Evolutionary conservation across 2,888 invertebrate genomes (phyloP).

Genomic region (Ceraclea dissimilis): DNA sequence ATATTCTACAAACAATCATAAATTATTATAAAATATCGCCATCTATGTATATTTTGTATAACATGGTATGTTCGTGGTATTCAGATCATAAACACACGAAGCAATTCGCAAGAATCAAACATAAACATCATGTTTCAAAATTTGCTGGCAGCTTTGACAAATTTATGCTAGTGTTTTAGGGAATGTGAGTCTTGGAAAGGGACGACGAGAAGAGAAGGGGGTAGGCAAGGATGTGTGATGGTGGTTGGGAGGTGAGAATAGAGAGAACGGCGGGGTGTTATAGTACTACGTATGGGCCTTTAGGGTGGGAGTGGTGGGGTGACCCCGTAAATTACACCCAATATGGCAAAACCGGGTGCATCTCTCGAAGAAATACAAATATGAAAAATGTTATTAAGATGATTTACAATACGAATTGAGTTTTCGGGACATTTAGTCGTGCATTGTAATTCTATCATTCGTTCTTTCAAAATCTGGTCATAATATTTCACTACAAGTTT

Average conservation of each 20-base stretch:
- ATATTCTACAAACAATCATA: too few relatives aligned
- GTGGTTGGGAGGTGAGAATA: neutral
- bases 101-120: conserved; percentile 24
- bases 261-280: neutral
- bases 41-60: too few relatives aligned
- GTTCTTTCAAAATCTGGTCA: too few relatives aligned
- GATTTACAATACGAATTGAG: neutral
- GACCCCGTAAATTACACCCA: conserved; percentile 4
- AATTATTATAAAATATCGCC: too few relatives aligned
- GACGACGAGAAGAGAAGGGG: conserved; percentile 1
- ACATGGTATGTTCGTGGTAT: too few relatives aligned
- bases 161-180: conserved; percentile 26
- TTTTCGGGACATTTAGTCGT: too few relatives aligned
- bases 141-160: conserved; percentile 26
- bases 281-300: neutral
- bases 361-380: conserved; percentile 2
- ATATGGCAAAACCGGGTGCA: conserved; percentile 4
- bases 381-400: neutral
- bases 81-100: conserved; percentile 2
- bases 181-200: conserved; percentile 13
- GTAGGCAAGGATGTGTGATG: neutral
- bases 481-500: too few relatives aligned
- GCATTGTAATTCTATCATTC: too few relatives aligned
- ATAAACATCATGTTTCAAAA: conserved; percentile 27
- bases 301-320: neutral